A percentile compares a stretch with the other conserved stretches of the same genome.
Conservation (phyloP, 2,888 invertebrate genomes). For the Lathronympha strigana region DNA sequence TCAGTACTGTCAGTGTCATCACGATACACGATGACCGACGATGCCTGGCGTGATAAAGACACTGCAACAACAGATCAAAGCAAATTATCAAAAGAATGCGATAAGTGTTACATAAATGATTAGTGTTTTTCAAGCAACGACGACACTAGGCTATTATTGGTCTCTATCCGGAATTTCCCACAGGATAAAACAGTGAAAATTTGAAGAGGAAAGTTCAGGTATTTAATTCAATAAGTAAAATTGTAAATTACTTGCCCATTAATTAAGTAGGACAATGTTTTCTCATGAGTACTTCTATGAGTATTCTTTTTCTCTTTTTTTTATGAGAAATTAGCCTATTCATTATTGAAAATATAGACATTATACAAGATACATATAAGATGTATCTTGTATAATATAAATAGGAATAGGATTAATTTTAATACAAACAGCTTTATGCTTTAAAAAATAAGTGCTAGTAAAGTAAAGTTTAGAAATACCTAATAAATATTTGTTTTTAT, state of each 20-base stretch:
- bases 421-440: no score
- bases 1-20: background rate
- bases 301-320: background rate
- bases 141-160: background rate
- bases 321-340: no score
- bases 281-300: background rate
- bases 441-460: no score
- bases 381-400: no score
- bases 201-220: background rate
- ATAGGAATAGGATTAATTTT: no score
- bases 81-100: conserved; percentile 32
- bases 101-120: conserved; percentile 31
- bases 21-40: background rate
- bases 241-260: background rate
- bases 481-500: conserved; percentile 2
- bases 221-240: background rate
- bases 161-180: background rate
- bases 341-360: no score
- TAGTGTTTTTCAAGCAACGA: background rate
- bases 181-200: background rate
- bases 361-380: no score
- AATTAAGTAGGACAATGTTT: background rate
- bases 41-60: conserved; percentile 7
- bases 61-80: conserved; percentile 1
- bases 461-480: no score